phyloP scores from a whole-genome alignment of 2,113 vertebrate genomes.

The Baryphthengus martii region DNA sequence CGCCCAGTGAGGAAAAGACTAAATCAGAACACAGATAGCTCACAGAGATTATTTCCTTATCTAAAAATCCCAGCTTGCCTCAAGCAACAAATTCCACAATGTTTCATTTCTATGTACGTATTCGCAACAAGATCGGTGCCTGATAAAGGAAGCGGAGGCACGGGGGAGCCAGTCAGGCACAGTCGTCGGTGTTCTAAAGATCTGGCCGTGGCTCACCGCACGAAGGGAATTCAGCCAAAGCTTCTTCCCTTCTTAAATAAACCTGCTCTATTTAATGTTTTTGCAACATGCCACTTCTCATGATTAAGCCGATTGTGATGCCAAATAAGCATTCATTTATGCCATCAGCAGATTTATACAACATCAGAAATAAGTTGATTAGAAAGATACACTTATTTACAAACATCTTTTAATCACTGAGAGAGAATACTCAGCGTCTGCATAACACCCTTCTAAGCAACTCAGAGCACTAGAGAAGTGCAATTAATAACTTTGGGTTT shows the following conservation, averaged over 20 bases:
- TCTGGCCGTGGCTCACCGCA: background rate
- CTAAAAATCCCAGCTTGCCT: constrained; percentile 26
- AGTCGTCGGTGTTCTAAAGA: background rate
- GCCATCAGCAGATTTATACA: constrained; percentile 15
- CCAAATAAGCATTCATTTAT: constrained; percentile 42
- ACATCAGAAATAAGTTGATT: constrained; percentile 45
- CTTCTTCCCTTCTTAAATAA: background rate
- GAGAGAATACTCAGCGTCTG: constrained; percentile 11
- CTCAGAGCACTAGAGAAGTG: background rate
- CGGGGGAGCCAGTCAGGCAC: background rate
- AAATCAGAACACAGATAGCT: background rate
- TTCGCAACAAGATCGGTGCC: background rate
- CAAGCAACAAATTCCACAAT: constrained; percentile 3
- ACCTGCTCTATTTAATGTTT: constrained; percentile 13
- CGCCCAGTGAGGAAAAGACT: background rate
- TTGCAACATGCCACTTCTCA: constrained; percentile 19
- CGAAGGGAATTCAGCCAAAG: background rate
- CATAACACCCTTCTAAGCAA: background rate
- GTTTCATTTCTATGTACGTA: background rate
- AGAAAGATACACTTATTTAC: constrained; percentile 39
- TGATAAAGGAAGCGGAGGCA: background rate
- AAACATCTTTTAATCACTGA: constrained; percentile 53
- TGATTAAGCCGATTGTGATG: constrained; percentile 13
- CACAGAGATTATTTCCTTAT: constrained; percentile 45
- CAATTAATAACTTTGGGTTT: background rate